Evolutionary conservation across 2,888 invertebrate genomes (phyloP), one percentile per base, ranked within the genome.

Genomic region (Caenorhabditis doughertyi): DNA sequence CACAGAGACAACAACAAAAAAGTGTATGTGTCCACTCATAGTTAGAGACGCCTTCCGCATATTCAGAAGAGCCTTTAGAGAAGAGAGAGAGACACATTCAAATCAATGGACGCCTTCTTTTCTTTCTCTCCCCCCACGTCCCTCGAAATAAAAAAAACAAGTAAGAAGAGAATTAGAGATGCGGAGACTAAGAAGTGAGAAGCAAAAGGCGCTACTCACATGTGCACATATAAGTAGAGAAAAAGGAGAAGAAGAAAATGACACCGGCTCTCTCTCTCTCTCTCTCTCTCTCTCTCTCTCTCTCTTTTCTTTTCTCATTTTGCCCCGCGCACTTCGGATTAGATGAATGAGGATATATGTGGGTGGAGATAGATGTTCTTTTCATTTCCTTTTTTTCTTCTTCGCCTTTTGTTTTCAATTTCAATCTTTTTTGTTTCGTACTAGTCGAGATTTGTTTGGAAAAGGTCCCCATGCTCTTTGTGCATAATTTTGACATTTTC

Each of bases 51-150:
- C 32, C 51, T 65, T 35, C 23, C 16, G 32, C 25, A 32, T 35
- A 5, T n/a, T 49, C 21, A 3, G 4, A 13, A 32, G 16, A 21
- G 13, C 11, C 13, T 21, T 47, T 8, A 44, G 44, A 35, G 32
- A 32, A 25, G 55, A 55, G 32, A 42, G n/a, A 39, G 25, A 47
- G 35, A 70, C 35, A 29, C 58, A 58, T 58, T 58, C 71, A 60
- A 71, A 71, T 71, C 71, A 71, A 71, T 71, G 71, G 49, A 18
- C 60, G 60, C 70, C 47, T n/a, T 39, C 44, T 21, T 70, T n/a
- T 53, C 58, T 35, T 35, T 42, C 42, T 42, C 42, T 32, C 42
- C 13, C 42, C 16, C 42, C 13, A 3, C 13, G 11, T 32, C 32
- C 25, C n/a, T 35, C 42, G 23, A 13, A 13, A 39, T 60, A 13